phyloP scores from a whole-genome alignment of 2,113 vertebrate species.

The Centropus bengalensis region DNA sequence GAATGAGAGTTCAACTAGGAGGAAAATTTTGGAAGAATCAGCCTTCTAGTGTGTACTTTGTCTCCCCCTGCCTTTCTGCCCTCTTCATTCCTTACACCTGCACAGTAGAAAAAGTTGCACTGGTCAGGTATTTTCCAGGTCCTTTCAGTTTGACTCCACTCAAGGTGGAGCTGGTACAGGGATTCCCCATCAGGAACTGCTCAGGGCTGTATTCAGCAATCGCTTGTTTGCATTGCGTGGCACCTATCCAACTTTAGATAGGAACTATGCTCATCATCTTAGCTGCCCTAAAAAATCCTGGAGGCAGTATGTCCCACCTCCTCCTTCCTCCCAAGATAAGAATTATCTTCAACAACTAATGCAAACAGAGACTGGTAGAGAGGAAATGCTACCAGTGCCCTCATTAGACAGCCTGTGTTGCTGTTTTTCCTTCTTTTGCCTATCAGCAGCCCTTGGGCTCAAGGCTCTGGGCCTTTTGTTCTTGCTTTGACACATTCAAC shows the following conservation, averaged over 20 bases:
- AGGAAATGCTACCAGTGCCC: not conserved
- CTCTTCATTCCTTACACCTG: not conserved
- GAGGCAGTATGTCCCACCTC: not conserved
- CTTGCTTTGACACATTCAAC: conserved; percentile 21
- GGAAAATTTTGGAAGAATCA: not conserved
- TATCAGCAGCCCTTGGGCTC: not conserved
- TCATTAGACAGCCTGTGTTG: not conserved
- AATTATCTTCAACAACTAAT: not conserved
- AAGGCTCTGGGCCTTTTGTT: conserved; percentile 25
- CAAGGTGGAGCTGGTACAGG: not conserved
- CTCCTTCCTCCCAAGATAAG: fast-evolving
- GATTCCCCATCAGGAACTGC: not conserved
- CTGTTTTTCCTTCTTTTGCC: not conserved
- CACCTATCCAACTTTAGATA: not conserved
- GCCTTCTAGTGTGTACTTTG: conserved; percentile 19
- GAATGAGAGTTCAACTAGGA: not conserved
- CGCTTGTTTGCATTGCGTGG: not conserved
- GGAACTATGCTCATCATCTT: not conserved
- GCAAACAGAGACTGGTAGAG: not conserved
- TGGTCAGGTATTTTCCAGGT: not conserved
- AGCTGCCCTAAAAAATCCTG: not conserved
- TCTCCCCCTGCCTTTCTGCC: conserved; percentile 42
- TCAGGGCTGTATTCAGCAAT: not conserved
- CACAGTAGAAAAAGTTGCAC: not conserved
- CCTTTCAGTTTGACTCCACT: not conserved